Base-by-base conservation (phyloP, 2,888 invertebrate species). In the Eumacrocentrus americanus region DNA sequence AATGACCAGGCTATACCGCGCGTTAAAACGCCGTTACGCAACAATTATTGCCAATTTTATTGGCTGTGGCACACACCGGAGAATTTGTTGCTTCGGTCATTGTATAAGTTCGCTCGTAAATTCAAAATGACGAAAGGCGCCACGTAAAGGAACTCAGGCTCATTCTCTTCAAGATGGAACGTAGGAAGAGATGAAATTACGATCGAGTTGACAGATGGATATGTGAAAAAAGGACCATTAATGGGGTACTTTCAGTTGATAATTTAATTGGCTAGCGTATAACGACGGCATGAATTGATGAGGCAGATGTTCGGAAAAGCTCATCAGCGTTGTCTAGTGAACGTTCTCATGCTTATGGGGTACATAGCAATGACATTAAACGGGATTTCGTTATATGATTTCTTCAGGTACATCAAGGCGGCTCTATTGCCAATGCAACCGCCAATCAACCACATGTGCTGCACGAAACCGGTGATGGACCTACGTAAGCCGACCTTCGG, bases 401-500 rank as follows among this genome's bases (percentile, higher is more conserved):
- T 60, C 65, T 81, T 65, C 80, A 92, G 91, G 72, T 91, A 88
- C 79, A 87, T 93, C 72, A 91, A 91, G 80, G 89, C 88, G 65
- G 89, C 91, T 40, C 82, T 93, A 69, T 83, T 93, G 72, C 90
- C 91, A 22, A 86, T 82, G 80, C 85, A 83, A 63, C 77, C 83
- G 66, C 81, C 82, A 44, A 74, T 81, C 58, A 78, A 80, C 65
- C 83, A 82, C 75, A 85, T 83, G 69, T 89, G 86, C 81, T 88
- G 87, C 67, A 92, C 92, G 62, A 88, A 89, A 80, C 83, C 87
- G 55, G 85, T 91, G 60, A 82, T 85, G 50, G 91, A 91, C 78
- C 83, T 91, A 68, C 86, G 86, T 71, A 89, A 89, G 80, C 90
- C 92, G 47, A 88, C 88, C 61, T 91, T 92, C 75, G 89, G 90